phyloP scores from a whole-genome alignment of 2,797 vertebrate species.

The Bufotes viridis region DNA sequence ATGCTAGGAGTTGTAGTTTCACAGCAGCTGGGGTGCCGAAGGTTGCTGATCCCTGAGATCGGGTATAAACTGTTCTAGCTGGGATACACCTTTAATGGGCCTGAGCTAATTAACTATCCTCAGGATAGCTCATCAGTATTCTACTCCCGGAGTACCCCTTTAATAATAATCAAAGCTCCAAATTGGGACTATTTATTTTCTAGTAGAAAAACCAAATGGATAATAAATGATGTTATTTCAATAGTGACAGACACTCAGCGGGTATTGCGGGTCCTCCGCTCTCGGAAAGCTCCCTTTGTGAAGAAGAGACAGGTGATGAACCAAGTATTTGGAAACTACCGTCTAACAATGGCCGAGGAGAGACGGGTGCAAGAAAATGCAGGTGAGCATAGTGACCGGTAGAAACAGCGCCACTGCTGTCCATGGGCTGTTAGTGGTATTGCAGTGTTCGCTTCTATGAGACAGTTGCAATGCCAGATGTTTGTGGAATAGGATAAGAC shows the following conservation, averaged over 20 bases:
- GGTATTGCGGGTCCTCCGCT: constrained; percentile 61
- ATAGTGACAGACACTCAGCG: constrained; percentile 62
- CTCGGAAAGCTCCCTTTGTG: constrained; percentile 41
- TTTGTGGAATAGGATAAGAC: neutral
- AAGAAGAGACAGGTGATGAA: constrained; percentile 65
- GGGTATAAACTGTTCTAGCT: too few species aligned
- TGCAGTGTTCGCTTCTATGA: neutral
- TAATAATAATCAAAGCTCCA: neutral
- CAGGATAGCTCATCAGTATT: too few species aligned
- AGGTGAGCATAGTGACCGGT: constrained; percentile 59
- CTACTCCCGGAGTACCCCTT: too few species aligned
- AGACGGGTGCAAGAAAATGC: constrained; percentile 45
- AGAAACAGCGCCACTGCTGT: neutral
- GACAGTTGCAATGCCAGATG: neutral
- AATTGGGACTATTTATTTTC: neutral
- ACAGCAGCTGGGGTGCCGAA: too few species aligned
- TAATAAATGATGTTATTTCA: neutral
- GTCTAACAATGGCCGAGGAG: constrained; percentile 63
- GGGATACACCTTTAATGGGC: neutral
- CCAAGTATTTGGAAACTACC: constrained; percentile 59
- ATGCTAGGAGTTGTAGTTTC: too few species aligned
- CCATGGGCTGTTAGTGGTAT: neutral
- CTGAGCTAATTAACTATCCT: neutral
- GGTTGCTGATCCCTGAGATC: too few species aligned
- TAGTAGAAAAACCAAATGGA: neutral